Evolutionary conservation across 1,140 invertebrate species (phyloP).

Genomic region (Philaenus spumarius): DNA sequence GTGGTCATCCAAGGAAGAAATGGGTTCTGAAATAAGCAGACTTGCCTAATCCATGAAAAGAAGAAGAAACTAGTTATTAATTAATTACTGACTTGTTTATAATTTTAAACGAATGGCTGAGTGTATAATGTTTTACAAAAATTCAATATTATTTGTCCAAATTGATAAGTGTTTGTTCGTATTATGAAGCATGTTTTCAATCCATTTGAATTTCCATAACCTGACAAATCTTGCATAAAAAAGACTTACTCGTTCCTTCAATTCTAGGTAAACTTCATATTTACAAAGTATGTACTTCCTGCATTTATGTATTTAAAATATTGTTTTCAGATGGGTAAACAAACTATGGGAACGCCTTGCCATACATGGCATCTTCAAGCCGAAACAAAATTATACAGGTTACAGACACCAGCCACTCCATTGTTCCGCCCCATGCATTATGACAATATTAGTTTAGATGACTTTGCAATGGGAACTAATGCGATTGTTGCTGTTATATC

Average conservation of each 20-base stretch:
- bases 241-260: no score
- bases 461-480: constrained; percentile 95
- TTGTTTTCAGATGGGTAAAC: constrained; percentile 94
- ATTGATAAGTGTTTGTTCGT: background rate
- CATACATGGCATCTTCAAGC: constrained; percentile 80
- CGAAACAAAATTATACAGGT: constrained; percentile 89
- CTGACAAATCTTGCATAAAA: no score
- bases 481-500: constrained; percentile 98
- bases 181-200: background rate
- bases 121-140: no score
- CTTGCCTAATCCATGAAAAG: no score
- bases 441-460: constrained; percentile 82
- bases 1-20: no score
- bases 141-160: background rate
- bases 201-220: background rate
- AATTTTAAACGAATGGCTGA: no score
- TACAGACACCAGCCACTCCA: constrained; percentile 84
- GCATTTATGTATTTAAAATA: no score
- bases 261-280: no score
- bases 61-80: no score
- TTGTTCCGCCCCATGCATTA: constrained; percentile 83
- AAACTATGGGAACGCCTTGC: constrained; percentile 96
- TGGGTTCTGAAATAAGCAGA: no score
- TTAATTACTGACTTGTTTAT: no score
- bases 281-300: background rate